Percentiles rank a stretch among this genome's conserved stretches.
Evolutionary conservation across 2,113 vertebrate species (phyloP).

Genomic region (Hirundichthys speculiger): DNA sequence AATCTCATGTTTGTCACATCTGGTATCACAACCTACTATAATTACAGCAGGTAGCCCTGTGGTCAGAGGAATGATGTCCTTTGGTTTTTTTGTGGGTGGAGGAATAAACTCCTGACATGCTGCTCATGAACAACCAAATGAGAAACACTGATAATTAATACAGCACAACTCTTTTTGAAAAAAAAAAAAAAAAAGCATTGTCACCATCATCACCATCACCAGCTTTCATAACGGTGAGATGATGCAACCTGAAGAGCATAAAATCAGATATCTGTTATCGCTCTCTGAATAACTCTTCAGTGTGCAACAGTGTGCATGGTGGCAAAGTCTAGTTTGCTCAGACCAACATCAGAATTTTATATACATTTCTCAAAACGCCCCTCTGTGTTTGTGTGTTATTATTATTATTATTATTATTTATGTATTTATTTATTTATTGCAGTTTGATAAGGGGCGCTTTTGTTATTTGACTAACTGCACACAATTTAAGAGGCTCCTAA

Average conservation of each 20-base stretch:
- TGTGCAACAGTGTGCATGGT: too few species aligned
- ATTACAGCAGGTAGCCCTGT: constrained; percentile 5
- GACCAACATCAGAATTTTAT: neutral
- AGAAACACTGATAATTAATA: constrained; percentile 8
- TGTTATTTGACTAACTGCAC: neutral
- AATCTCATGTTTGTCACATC: neutral
- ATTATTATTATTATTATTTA: too few species aligned
- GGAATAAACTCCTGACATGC: neutral
- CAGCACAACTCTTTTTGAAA: neutral
- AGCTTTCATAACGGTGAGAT: neutral
- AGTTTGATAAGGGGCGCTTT: neutral
- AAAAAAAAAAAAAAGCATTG: too few species aligned
- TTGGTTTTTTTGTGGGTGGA: neutral
- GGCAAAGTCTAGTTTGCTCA: constrained; percentile 43
- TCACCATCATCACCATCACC: neutral
- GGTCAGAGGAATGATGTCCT: constrained; percentile 23
- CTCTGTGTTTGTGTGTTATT: neutral
- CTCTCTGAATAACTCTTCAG: constrained; percentile 37
- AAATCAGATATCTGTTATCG: constrained; percentile 37
- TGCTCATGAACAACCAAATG: neutral
- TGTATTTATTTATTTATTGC: neutral
- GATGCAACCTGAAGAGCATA: constrained; percentile 11
- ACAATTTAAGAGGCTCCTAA: neutral
- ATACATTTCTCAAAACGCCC: neutral
- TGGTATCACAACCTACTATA: neutral